Percentiles rank a stretch among this genome's conserved stretches.
Conservation (phyloP, 2,888 invertebrate species). For the Tinea trinotella region DNA sequence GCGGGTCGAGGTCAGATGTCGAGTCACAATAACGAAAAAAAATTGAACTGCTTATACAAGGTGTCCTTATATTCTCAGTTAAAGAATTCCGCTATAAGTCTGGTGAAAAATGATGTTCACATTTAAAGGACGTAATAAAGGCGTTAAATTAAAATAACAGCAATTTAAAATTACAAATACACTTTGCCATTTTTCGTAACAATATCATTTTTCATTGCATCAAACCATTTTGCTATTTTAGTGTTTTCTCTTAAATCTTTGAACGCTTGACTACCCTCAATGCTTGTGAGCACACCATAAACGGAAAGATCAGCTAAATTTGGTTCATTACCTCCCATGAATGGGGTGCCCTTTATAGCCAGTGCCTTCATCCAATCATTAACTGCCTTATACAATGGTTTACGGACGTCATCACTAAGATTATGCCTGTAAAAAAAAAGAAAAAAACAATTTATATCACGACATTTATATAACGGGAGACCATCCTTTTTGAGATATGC, state of each 20-base stretch:
- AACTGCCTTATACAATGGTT: slow-evolving; percentile 91
- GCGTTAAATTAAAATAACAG: no score
- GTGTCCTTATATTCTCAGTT: no score
- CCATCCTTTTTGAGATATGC: no score
- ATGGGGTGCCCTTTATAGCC: slow-evolving; percentile 77
- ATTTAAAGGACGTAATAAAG: no score
- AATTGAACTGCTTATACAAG: no score
- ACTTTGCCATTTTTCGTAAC: slow-evolving; percentile 68
- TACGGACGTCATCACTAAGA: slow-evolving; percentile 89
- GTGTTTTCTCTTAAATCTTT: slow-evolving; percentile 83
- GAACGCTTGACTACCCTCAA: slow-evolving; percentile 94
- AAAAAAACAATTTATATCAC: background rate
- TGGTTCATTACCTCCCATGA: slow-evolving; percentile 90
- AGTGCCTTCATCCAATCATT: slow-evolving; percentile 84
- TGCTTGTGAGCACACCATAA: slow-evolving; percentile 91
- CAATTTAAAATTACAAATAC: background rate
- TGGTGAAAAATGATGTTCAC: no score
- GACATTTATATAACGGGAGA: background rate
- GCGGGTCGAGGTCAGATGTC: no score
- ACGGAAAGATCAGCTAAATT: slow-evolving; percentile 94
- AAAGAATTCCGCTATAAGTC: no score
- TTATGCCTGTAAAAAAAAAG: slow-evolving; percentile 78
- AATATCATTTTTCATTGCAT: slow-evolving; percentile 78
- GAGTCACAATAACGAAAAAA: no score
- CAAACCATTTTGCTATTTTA: slow-evolving; percentile 84